Percentiles rank a stretch among this genome's conserved stretches.
Conservation (phyloP, 2,888 invertebrate genomes). For the Ethmia dodecea region DNA sequence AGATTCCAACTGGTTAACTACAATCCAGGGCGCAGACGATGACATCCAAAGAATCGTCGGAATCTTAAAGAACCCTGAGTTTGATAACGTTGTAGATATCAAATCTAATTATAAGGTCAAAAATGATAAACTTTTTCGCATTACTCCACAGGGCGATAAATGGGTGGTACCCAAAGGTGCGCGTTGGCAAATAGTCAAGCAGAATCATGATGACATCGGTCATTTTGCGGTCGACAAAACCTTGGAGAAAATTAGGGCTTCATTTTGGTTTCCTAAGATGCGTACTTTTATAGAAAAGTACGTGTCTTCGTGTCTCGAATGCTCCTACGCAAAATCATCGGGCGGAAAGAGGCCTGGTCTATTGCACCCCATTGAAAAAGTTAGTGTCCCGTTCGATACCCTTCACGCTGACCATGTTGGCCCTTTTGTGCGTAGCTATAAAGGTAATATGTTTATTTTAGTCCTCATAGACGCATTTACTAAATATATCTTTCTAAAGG, state of each 20-base stretch:
- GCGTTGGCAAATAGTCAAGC: too few species aligned
- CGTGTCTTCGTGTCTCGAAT: constrained; percentile 15
- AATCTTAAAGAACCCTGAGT: constrained; percentile 13
- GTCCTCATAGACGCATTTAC: constrained; percentile 8
- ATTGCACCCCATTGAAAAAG: constrained; percentile 6
- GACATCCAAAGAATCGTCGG: constrained; percentile 13
- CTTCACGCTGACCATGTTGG: constrained; percentile 10
- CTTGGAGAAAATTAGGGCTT: constrained; percentile 6
- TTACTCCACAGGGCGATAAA: constrained; percentile 5
- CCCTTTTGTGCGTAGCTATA: constrained; percentile 5
- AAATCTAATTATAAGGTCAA: constrained; percentile 10
- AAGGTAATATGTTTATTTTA: constrained; percentile 8
- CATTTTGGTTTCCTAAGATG: constrained; percentile 19
- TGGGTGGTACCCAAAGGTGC: constrained; percentile 16
- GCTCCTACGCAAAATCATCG: constrained; percentile 12
- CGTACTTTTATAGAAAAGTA: constrained; percentile 13
- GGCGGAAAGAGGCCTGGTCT: constrained; percentile 9
- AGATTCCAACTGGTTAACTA: constrained; percentile 9
- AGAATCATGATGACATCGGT: constrained; percentile 15
- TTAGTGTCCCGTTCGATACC: constrained; percentile 5
- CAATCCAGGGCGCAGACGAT: constrained; percentile 13
- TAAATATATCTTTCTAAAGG: constrained; percentile 2
- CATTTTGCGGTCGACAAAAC: constrained; percentile 16
- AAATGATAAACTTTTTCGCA: constrained; percentile 8
- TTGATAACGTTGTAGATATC: constrained; percentile 6